Conservation (phyloP, 2,113 vertebrate genomes). For the Silurus asotus region DNA sequence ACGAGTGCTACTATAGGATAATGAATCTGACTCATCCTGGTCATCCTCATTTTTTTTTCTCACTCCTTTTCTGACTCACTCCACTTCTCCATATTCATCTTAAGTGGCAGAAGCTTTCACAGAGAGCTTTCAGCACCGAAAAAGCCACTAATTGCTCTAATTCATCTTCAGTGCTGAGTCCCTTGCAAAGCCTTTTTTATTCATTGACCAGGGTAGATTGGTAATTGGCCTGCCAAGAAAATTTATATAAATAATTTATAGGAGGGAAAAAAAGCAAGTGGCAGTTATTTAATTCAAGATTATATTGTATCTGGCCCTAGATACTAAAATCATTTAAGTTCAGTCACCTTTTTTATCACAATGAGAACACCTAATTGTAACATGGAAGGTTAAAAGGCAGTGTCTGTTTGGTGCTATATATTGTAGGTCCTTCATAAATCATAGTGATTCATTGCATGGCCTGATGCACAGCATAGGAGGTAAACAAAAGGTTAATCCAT, state of each 20-base stretch:
- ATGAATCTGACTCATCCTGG: conserved; percentile 32
- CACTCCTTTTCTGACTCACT: conserved; percentile 33
- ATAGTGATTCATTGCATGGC: not conserved
- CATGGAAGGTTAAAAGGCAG: not conserved
- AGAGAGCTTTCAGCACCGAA: conserved; percentile 22
- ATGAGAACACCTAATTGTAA: not conserved
- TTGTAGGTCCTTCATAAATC: not conserved
- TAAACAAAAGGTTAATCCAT: not conserved
- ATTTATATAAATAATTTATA: conserved; percentile 26
- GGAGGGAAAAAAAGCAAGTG: not conserved
- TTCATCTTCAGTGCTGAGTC: conserved; percentile 22
- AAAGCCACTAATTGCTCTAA: conserved; percentile 37
- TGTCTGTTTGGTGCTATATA: not conserved
- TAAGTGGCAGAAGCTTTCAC: conserved; percentile 12
- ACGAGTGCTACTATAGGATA: conserved; percentile 21
- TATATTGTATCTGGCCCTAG: not conserved
- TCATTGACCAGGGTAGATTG: conserved; percentile 26
- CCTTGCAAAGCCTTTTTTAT: conserved; percentile 30
- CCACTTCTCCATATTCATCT: conserved; percentile 30
- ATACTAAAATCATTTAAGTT: not conserved
- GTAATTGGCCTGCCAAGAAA: conserved; percentile 23
- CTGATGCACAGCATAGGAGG: not conserved
- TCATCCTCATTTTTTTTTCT: conserved; percentile 9
- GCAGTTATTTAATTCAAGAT: not conserved
- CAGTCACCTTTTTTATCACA: not conserved